These are phyloP conservation scores for Leptopilina boulardi DNA, from an alignment of 1,140 invertebrate genomes.

Conservation along the genomic window DNA sequence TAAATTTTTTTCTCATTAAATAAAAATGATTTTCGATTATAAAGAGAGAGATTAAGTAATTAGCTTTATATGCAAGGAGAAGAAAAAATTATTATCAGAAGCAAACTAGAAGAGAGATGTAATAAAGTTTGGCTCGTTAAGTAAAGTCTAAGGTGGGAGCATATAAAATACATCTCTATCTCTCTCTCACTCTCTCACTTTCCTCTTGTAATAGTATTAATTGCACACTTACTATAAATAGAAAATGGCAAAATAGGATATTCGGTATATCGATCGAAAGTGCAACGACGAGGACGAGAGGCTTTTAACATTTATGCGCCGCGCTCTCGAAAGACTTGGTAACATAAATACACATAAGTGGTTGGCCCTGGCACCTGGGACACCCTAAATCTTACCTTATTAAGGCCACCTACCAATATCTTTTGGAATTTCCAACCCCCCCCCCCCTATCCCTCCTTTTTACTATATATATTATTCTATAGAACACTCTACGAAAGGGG, in stretches of 20 bases:
- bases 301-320: conserved; percentile 60
- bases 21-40: no score
- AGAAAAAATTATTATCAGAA: neutral
- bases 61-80: no score
- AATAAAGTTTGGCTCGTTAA: conserved; percentile 15
- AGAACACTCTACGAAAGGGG: no score
- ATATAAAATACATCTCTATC: conserved; percentile 22
- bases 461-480: no score
- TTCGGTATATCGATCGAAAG: conserved; percentile 31
- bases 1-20: no score
- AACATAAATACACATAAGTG: conserved; percentile 56
- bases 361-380: conserved; percentile 54
- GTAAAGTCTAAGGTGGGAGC: neutral
- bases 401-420: conserved; percentile 50
- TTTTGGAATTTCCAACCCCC: conserved; percentile 22
- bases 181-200: no score
- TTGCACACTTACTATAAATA: conserved; percentile 23
- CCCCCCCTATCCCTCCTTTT: no score
- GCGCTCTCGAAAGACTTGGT: conserved; percentile 47
- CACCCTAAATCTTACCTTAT: conserved; percentile 60
- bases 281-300: conserved; percentile 46
- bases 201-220: neutral
- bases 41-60: neutral
- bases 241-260: conserved; percentile 16
- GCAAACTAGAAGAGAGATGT: neutral